Base-by-base conservation (phyloP, 2,888 invertebrate genomes). In the Cyclophora punctaria region DNA sequence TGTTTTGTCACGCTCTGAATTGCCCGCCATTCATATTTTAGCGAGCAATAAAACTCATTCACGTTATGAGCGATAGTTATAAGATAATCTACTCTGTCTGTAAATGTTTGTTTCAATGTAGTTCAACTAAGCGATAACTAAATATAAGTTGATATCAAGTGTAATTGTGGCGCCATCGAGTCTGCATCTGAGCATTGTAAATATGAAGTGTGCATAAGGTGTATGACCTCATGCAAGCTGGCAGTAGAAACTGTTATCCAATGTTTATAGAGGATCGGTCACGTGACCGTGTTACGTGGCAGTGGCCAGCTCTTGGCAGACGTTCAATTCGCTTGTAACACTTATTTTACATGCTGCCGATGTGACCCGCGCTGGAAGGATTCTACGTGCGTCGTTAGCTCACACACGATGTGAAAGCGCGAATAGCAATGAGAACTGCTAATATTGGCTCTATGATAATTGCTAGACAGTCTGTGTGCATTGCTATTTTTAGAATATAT, bases 1-100 rank as follows among this genome's bases (percentile, higher is more conserved):
- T 83, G 78, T 78, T 71, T 72, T 66, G 76, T 82, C 79, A 79
- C 82, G 83, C 80, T 85, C 83, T 77, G 69, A 79, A 81, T 83
- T 81, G 68, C 67, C 62, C 61, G 49, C 58, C 71, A 73, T 75
- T 76, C 72, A 75, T 65, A 65, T 67, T 66, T 64, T 62, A 65
- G 58, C 5, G 37, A 56, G 55, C 58, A 67, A 69, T 72, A 69
- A 71, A 71, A 69, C 67, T 74, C 80, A 78, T 79, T 80, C 75
- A 75, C 68, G 50, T 48, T 53, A 53, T 41, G 42, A 48, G 41
- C 47, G 48, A 52, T 5, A 37, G 34, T 34, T 6, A 51, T 49
- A 49, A 66, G 69, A 72, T 76, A 72, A 76, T 71, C 69, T 64
- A 55, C 58, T 66, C 57, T 56, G 63, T 66, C 57, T 56, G 63